Evolutionary conservation across 1,140 invertebrate genomes (phyloP), one percentile per base, ranked within the genome.

Genomic region (Lucilia sericata): DNA sequence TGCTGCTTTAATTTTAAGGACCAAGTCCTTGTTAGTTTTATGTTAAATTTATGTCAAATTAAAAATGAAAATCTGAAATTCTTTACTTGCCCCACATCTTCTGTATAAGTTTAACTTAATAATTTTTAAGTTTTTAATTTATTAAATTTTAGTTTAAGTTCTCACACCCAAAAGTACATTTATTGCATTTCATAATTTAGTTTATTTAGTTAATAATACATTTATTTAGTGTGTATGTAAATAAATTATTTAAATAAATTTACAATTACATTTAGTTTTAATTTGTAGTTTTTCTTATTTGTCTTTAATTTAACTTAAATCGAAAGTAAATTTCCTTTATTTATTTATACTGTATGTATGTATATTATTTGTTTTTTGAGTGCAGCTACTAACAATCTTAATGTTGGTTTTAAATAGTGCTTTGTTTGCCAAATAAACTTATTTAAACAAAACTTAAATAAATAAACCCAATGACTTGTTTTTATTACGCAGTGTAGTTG

Each of bases 351-450:
- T n/a, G n/a, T n/a, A n/a, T n/a, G n/a, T n/a, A n/a, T n/a, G n/a
- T 2, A 3, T 30, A 30, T 30, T 30, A 30, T 30, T 30, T 30
- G 25, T 70, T 60, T 14, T 17, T 60, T 2, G 14, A 14, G 51
- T 60, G n/a, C n/a, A 60, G n/a, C 65, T 10, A 70, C n/a, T 70
- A 70, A 12, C 65, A 70, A 21, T 30, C 25, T 30, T 30, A 2
- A 19, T 19, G 5, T 9, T 70, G 21, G 19, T 60, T n/a, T 17
- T 70, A 19, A n/a, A 65, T 10, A 70, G 10, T 70, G 65, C 65
- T 70, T 70, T 70, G 21, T 70, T 70, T 70, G 65, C 65, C 65
- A 70, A 70, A 70, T 70, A 70, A 70, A 70, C 21, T 60, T 60
- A n/a, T n/a, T 60, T 70, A 70, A 70, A 70, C 65, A 70, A 70